Evolutionary conservation across 2,113 vertebrate species (phyloP).

Genomic region (Eptesicus fuscus): DNA sequence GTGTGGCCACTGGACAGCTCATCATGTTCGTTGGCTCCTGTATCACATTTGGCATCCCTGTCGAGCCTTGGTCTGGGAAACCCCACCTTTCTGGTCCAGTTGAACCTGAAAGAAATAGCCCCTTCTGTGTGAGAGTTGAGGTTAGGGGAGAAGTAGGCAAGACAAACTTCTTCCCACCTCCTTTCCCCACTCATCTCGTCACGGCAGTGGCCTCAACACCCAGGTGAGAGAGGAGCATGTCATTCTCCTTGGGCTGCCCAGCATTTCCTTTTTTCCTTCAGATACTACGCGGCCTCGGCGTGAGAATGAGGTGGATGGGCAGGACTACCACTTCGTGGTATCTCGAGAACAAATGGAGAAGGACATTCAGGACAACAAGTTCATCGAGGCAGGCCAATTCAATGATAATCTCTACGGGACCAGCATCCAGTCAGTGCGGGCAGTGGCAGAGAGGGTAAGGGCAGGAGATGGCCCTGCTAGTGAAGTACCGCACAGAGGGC

Average conservation of each 20-base stretch:
- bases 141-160: conserved; percentile 7
- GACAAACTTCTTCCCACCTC: background rate
- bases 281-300: conserved; percentile 96
- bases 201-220: background rate
- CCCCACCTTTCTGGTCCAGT: background rate
- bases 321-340: conserved; percentile 96
- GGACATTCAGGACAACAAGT: conserved; percentile 99
- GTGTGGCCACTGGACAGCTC: background rate
- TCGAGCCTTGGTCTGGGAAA: background rate
- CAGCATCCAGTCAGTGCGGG: conserved; percentile 96
- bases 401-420: conserved; percentile 99
- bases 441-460: conserved; percentile 95
- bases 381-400: conserved; percentile 98
- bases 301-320: conserved; percentile 96
- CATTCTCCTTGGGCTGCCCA: background rate
- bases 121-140: background rate
- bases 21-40: background rate
- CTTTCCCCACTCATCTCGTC: background rate
- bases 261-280: conserved; percentile 68
- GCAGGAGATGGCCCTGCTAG: background rate
- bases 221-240: background rate
- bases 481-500: background rate
- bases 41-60: background rate
- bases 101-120: background rate
- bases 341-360: conserved; percentile 99